phyloP scores from a whole-genome alignment of 1,140 invertebrate species.

The Microplitis mediator region DNA sequence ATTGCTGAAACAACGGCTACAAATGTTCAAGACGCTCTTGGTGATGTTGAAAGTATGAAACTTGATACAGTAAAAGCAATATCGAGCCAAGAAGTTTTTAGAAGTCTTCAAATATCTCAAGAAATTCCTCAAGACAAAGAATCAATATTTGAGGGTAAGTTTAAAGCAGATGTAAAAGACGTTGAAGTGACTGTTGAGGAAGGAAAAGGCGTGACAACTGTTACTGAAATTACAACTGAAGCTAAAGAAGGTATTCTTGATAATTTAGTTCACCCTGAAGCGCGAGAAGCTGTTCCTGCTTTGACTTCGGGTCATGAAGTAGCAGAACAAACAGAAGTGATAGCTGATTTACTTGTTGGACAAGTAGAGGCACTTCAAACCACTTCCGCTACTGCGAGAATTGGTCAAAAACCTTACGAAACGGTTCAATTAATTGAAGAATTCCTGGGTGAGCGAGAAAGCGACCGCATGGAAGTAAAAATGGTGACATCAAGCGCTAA shows the following conservation, averaged over 20 bases:
- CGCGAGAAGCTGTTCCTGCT: conserved; percentile 36
- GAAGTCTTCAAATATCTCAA: conserved; percentile 54
- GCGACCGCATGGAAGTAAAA: conserved; percentile 31
- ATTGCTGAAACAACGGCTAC: conserved; percentile 41
- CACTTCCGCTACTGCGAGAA: conserved; percentile 30
- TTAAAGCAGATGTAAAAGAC: conserved; percentile 44
- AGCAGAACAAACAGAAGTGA: conserved; percentile 40
- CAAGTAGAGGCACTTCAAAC: conserved; percentile 36
- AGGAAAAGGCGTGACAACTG: conserved; percentile 47
- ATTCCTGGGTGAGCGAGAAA: conserved; percentile 40
- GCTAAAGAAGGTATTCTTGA: conserved; percentile 51
- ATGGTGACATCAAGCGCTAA: conserved; percentile 37
- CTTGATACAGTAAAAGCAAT: conserved; percentile 39
- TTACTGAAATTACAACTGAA: conserved; percentile 51
- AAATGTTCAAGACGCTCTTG: conserved; percentile 32
- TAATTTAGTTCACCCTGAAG: conserved; percentile 34
- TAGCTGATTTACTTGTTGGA: conserved; percentile 31
- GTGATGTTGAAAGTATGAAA: conserved; percentile 32
- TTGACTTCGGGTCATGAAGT: conserved; percentile 41
- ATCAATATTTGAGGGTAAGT: conserved; percentile 46
- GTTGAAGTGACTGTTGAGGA: conserved; percentile 51
- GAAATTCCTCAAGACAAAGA: conserved; percentile 57
- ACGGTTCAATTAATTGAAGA: conserved; percentile 41
- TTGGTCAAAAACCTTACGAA: conserved; percentile 44
- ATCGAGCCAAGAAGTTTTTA: conserved; percentile 38